Evolutionary conservation across 2,113 vertebrate species (phyloP), one percentile per base, ranked within the genome.

Genomic region (Peromyscus maniculatus): DNA sequence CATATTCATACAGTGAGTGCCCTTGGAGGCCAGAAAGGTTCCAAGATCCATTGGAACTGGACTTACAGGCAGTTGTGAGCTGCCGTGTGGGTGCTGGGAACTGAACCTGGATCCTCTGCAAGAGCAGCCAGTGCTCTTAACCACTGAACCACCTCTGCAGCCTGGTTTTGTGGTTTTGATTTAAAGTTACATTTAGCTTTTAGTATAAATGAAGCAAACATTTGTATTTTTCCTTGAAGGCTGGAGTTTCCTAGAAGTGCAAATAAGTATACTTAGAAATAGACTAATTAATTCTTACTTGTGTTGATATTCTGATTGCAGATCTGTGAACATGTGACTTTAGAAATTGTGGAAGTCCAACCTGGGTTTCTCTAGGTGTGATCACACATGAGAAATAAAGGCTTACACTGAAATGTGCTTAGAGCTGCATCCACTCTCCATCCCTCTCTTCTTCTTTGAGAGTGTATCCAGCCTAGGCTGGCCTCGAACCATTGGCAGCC

Each of bases 241-340:
- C 55, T 36, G 24, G 24, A 75, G 57, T 94, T 97, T 97, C 93
- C 91, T 97, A 88, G 95, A 93, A 57, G 22, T 94, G 5, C 72
- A 87, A 74, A 79, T 28, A 91, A 59, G 74, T 90, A 31, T 91
- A 86, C 62, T 96, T 87, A 94, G 87, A 96, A 94, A 75, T 87
- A 94, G 91, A 28, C 67, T 67, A 4, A 49, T 82, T 94, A 90
- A 71, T 87, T 89, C 59, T 74, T 93, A 46, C 71, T 91, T n/a
- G 46, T 71, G 26, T 88, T 88, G 89, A 7, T 82, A 57, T 69
- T 90, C 39, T 33, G 28, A 72, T 39, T 96, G 67, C 92, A 86
- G 24, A 80, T 91, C 57, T 92, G 62, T 87, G 84, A 93, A 72
- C 39, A 55, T 64, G 22, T 88, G 33, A 31, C 24, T 43, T 57